Percentiles rank a stretch among this genome's conserved stretches.
Conservation (phyloP, 2,888 invertebrate species). For the Harpagoxenus sublaevis region DNA sequence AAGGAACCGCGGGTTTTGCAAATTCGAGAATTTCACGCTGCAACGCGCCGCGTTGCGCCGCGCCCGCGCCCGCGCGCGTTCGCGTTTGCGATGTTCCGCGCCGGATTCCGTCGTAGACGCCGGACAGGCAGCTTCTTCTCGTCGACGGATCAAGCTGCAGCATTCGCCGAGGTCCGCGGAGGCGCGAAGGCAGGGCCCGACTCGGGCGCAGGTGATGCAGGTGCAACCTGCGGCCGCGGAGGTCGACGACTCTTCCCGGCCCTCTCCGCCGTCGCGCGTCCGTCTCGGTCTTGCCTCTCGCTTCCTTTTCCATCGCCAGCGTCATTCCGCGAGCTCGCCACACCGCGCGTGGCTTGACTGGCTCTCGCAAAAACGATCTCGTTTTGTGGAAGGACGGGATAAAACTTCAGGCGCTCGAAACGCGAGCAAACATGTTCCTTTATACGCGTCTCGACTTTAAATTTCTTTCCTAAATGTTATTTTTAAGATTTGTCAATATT, state of each 20-base stretch:
- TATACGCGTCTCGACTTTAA: background rate
- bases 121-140: constrained; percentile 69
- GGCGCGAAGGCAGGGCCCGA: constrained; percentile 25
- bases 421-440: background rate
- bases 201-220: constrained; percentile 73
- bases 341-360: constrained; percentile 26
- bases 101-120: constrained; percentile 42
- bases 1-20: constrained; percentile 3
- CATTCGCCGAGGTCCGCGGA: constrained; percentile 26
- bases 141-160: constrained; percentile 59
- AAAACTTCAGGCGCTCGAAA: constrained; percentile 10
- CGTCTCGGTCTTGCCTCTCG: constrained; percentile 47
- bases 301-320: constrained; percentile 36
- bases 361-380: constrained; percentile 26
- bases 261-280: constrained; percentile 41
- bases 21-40: constrained; percentile 58
- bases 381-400: background rate
- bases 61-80: background rate
- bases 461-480: background rate
- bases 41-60: constrained; percentile 17
- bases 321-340: constrained; percentile 35
- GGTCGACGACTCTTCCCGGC: constrained; percentile 69
- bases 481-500: background rate
- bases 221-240: constrained; percentile 70
- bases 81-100: background rate